Percentiles rank a stretch among this genome's conserved stretches.
These are phyloP conservation scores for Megatriorchis doriae DNA, from an alignment of 2,113 vertebrate genomes.

Conservation along the genomic window DNA sequence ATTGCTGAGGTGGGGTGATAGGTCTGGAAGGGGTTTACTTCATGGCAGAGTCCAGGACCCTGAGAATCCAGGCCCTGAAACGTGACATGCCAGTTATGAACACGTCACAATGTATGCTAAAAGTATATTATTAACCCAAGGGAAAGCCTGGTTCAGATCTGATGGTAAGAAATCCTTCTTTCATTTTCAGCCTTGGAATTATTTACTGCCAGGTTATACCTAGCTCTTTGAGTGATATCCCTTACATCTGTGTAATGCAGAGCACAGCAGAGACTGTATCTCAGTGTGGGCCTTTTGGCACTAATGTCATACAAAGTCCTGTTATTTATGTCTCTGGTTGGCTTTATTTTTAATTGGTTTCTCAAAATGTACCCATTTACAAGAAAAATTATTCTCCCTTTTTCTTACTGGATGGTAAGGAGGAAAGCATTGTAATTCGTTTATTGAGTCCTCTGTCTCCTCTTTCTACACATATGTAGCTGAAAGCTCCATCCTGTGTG, in stretches of 20 bases:
- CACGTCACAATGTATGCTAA: not conserved
- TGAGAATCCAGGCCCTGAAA: not conserved
- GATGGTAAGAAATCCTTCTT: not conserved
- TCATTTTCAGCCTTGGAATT: not conserved
- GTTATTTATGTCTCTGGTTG: not conserved
- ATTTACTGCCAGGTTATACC: not conserved
- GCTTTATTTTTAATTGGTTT: not conserved
- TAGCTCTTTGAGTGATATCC: not conserved
- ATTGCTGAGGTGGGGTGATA: not conserved
- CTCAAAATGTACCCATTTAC: not conserved
- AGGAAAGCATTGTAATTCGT: not conserved
- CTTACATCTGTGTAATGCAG: not conserved
- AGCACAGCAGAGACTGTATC: not conserved
- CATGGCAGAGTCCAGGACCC: not conserved
- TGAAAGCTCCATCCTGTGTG: not conserved
- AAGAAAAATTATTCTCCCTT: not conserved
- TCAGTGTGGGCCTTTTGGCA: not conserved
- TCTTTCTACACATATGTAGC: not conserved
- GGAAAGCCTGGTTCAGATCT: not conserved
- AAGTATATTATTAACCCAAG: not conserved
- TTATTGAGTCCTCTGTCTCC: not conserved
- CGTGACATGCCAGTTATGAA: not conserved
- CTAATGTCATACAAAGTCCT: not conserved
- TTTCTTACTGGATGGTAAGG: not conserved
- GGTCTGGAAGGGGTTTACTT: not conserved